Conservation (phyloP, 92 coral and sea anemone genomes). For the Parazoanthus swiftii region DNA sequence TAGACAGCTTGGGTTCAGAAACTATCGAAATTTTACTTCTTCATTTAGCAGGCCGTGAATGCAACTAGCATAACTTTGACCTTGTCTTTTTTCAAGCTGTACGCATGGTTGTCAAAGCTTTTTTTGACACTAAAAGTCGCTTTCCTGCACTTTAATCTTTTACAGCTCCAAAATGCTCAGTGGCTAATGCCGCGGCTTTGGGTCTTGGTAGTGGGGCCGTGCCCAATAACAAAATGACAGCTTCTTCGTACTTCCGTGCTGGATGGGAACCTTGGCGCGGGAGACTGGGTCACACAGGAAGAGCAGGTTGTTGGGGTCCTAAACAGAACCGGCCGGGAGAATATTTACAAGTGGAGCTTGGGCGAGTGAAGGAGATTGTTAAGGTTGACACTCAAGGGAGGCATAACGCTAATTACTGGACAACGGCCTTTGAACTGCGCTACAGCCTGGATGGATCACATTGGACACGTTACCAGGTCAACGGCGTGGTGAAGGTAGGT, state of each 20-base stretch:
- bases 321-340: background rate
- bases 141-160: too few relatives aligned
- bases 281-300: background rate
- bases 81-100: too few relatives aligned
- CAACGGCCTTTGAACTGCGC: constrained; percentile 1
- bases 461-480: too few relatives aligned
- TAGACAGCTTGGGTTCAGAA: too few relatives aligned
- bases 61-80: too few relatives aligned
- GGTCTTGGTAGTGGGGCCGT: background rate
- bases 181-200: background rate
- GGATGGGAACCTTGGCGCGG: constrained; percentile 8
- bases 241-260: background rate
- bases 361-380: too few relatives aligned
- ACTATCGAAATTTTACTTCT: too few relatives aligned
- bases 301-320: background rate
- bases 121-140: too few relatives aligned
- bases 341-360: background rate
- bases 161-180: background rate
- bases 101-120: too few relatives aligned
- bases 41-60: too few relatives aligned
- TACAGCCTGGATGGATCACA: background rate
- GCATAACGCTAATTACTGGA: background rate
- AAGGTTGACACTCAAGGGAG: background rate
- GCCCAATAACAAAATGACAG: background rate
- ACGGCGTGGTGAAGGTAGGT: background rate